A percentile compares a stretch with the other conserved stretches of the same genome.
Evolutionary conservation across 2,113 vertebrate species (phyloP).

Genomic region (Zosterops pallidus): DNA sequence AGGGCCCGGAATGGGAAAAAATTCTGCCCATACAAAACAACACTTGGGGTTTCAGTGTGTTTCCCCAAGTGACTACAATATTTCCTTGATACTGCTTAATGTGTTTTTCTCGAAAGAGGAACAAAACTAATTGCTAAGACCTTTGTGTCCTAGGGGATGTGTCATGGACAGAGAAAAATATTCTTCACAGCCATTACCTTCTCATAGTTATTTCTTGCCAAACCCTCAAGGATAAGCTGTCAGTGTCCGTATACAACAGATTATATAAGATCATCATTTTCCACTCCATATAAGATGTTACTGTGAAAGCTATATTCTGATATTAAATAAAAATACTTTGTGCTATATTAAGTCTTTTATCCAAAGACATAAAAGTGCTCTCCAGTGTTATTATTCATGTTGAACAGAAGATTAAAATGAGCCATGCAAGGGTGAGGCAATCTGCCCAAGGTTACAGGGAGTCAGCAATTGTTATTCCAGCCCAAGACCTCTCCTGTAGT

Average conservation of each 20-base stretch:
- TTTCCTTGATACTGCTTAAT: neutral
- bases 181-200: slow-evolving; percentile 52
- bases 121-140: slow-evolving; percentile 40
- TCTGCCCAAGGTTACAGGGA: slow-evolving; percentile 34
- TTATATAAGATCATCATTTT: slow-evolving; percentile 65
- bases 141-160: slow-evolving; percentile 48
- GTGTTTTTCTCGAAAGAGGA: neutral
- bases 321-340: slow-evolving; percentile 46
- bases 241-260: slow-evolving; percentile 31
- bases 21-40: neutral
- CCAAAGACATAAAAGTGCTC: slow-evolving; percentile 19
- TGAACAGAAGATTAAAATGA: slow-evolving; percentile 32
- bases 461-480: neutral
- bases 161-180: slow-evolving; percentile 14
- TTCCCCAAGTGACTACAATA: neutral
- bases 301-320: slow-evolving; percentile 39
- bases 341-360: slow-evolving; percentile 39
- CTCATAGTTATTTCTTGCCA: slow-evolving; percentile 53
- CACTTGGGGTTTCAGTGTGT: neutral
- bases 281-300: slow-evolving; percentile 56
- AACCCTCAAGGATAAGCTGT: slow-evolving; percentile 58
- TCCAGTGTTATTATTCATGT: slow-evolving; percentile 14
- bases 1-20: neutral
- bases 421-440: neutral
- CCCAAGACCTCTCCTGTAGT: neutral